These are phyloP conservation scores for Chydorus sphaericus DNA, from an alignment of 2,888 invertebrate genomes.

Conservation along the genomic window DNA sequence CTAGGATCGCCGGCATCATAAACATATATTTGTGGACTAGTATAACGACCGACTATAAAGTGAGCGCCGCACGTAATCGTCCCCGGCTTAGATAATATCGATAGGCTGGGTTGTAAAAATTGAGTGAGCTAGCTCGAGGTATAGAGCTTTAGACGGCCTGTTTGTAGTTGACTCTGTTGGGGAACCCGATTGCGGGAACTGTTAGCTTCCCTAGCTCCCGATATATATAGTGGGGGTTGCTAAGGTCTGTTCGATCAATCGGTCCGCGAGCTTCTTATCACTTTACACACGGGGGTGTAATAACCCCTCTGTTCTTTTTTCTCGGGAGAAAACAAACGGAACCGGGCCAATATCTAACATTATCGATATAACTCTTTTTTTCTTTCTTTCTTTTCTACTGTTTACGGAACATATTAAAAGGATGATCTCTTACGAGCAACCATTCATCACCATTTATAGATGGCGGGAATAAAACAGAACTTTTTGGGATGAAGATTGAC, in stretches of 20 bases:
- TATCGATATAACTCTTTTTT: conserved; percentile 6
- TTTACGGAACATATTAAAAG: no score
- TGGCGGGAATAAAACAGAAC: no score
- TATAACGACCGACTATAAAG: background rate
- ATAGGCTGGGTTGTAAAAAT: conserved; percentile 6
- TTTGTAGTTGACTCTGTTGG: background rate
- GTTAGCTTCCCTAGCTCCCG: background rate
- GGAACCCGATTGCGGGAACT: background rate
- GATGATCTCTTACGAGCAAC: no score
- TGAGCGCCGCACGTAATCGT: background rate
- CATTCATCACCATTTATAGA: no score
- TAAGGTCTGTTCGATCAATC: conserved; percentile 5
- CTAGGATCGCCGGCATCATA: background rate
- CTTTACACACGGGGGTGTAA: conserved; percentile 5
- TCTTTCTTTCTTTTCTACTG: background rate
- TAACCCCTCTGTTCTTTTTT: conserved; percentile 1
- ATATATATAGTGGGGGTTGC: background rate
- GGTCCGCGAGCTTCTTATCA: background rate
- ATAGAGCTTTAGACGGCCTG: background rate
- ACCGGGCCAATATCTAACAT: background rate
- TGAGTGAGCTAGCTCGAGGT: background rate
- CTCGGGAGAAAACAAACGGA: no score
- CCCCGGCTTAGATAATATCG: conserved; percentile 6
- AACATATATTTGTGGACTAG: background rate
- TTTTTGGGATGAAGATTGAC: no score